These are phyloP conservation scores for Enoplosus armatus DNA, from an alignment of 2,797 vertebrate genomes.

Conservation along the genomic window DNA sequence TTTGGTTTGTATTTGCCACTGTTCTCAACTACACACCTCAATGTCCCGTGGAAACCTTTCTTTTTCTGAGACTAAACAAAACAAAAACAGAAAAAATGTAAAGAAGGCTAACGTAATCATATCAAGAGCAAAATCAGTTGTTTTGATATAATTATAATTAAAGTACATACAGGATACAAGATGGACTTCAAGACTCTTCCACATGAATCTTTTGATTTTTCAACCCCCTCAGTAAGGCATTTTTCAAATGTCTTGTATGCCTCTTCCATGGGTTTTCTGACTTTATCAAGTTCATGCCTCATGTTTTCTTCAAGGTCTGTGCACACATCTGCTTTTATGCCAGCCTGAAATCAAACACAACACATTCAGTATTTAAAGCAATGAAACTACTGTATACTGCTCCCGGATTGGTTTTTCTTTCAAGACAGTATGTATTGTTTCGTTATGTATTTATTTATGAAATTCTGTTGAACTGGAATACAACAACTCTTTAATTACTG, in stretches of 20 bases:
- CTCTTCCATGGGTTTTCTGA: neutral
- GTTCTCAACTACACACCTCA: too few species aligned
- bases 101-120: neutral
- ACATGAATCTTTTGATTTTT: slow-evolving; percentile 32
- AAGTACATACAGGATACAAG: slow-evolving; percentile 30
- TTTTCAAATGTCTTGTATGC: slow-evolving; percentile 4
- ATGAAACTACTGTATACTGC: neutral
- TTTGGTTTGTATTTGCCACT: too few species aligned
- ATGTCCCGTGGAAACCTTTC: too few species aligned
- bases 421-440: neutral
- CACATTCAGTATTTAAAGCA: neutral
- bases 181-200: neutral
- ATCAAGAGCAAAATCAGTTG: neutral
- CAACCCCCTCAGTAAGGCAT: slow-evolving; percentile 37
- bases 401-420: neutral
- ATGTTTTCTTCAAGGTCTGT: slow-evolving; percentile 12
- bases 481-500: neutral
- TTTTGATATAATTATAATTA: neutral
- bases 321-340: neutral
- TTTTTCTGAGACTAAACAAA: neutral
- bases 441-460: neutral
- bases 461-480: neutral
- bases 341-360: slow-evolving; percentile 37
- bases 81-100: neutral
- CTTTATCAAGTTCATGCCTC: accelerated